phyloP scores from a whole-genome alignment of 2,797 vertebrate species.

The Lophius americanus region DNA sequence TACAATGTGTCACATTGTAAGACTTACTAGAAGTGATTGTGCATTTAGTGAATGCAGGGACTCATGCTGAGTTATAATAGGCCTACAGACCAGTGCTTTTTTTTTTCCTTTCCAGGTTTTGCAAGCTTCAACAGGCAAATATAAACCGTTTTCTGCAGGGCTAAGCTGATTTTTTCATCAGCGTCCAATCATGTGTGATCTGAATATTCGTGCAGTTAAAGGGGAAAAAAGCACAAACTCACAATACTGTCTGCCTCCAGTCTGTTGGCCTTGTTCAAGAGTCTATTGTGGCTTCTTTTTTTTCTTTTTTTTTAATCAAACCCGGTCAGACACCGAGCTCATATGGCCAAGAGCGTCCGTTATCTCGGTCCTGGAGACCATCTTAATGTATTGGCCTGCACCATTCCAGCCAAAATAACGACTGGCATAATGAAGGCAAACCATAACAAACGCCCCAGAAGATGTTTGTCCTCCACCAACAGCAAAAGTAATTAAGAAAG shows the following conservation, averaged over 20 bases:
- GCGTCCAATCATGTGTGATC: slow-evolving; percentile 1
- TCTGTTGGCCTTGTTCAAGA: slow-evolving; percentile 63
- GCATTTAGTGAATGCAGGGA: slow-evolving; percentile 24
- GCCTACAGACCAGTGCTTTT: slow-evolving; percentile 5
- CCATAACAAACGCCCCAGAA: slow-evolving; percentile 64
- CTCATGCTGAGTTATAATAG: slow-evolving; percentile 18
- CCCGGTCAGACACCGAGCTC: slow-evolving; percentile 61
- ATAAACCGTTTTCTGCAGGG: neutral
- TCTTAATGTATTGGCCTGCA: slow-evolving; percentile 24
- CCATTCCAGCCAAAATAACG: slow-evolving; percentile 71
- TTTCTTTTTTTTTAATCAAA: slow-evolving; percentile 56
- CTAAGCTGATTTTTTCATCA: neutral
- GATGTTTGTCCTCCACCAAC: slow-evolving; percentile 71
- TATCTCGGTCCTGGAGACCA: slow-evolving; percentile 37
- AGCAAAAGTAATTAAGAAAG: slow-evolving; percentile 79
- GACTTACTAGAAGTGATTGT: slow-evolving; percentile 26
- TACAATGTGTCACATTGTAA: slow-evolving; percentile 38
- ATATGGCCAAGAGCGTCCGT: slow-evolving; percentile 77
- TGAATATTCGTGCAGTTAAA: neutral
- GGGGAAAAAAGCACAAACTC: neutral
- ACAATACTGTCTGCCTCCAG: slow-evolving; percentile 28
- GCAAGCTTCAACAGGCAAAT: neutral
- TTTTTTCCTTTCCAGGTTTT: neutral
- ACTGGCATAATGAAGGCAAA: slow-evolving; percentile 57
- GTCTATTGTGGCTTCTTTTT: slow-evolving; percentile 42